phyloP scores from a whole-genome alignment of 35 echinoderm and acorn worm species.

The Apostichopus parvimensis region DNA sequence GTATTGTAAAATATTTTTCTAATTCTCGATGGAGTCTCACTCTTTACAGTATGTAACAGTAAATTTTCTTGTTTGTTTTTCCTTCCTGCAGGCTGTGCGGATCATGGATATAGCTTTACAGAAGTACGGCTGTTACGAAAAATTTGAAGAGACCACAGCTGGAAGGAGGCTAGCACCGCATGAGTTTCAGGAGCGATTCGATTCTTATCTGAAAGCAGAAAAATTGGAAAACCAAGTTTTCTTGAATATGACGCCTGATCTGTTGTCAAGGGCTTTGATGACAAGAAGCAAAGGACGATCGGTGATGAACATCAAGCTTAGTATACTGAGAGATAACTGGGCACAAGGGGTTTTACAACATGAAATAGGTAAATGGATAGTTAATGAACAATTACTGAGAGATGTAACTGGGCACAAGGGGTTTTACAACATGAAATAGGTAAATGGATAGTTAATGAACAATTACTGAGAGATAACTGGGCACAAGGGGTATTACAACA shows the following conservation, averaged over 20 bases:
- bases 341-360: slow-evolving; percentile 62
- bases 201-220: slow-evolving; percentile 65
- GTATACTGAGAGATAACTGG: slow-evolving; percentile 62
- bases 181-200: slow-evolving; percentile 68
- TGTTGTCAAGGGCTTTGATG: slow-evolving; percentile 79
- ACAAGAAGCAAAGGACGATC: slow-evolving; percentile 64
- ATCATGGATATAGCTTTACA: slow-evolving; percentile 59
- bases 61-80: neutral
- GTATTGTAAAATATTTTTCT: no score
- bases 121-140: slow-evolving; percentile 69
- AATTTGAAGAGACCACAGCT: slow-evolving; percentile 65
- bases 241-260: slow-evolving; percentile 69
- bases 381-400: no score
- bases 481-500: no score
- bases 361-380: slow-evolving; percentile 71
- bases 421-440: no score
- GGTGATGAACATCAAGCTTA: slow-evolving; percentile 68
- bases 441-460: no score
- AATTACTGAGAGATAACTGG: no score
- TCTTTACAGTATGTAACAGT: no score
- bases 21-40: no score
- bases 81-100: slow-evolving; percentile 38
- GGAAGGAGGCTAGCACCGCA: slow-evolving; percentile 48
- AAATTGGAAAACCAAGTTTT: slow-evolving; percentile 73
- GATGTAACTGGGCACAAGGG: no score